Evolutionary conservation across 1,140 invertebrate species (phyloP).

Genomic region (Bombus breviceps): DNA sequence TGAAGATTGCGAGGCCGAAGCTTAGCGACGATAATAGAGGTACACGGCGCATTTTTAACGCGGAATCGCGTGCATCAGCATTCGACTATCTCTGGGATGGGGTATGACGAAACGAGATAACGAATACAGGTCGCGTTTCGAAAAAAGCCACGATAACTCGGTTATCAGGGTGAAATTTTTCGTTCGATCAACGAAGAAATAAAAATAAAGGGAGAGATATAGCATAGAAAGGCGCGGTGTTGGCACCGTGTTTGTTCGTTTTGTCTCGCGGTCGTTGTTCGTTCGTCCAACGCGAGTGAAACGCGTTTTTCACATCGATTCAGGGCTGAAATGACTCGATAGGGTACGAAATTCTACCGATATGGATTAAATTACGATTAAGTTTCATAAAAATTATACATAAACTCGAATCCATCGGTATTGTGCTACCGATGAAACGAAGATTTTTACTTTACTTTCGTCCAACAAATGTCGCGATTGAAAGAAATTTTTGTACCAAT

Average conservation of each 20-base stretch:
- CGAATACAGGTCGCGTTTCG: background rate
- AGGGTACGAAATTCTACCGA: background rate
- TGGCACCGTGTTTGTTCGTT: background rate
- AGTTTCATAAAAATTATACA: background rate
- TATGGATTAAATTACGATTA: background rate
- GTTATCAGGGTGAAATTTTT: slow-evolving; percentile 9
- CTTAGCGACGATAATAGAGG: slow-evolving; percentile 21
- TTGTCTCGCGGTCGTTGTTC: too few species aligned
- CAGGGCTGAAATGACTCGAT: background rate
- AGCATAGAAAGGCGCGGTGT: background rate
- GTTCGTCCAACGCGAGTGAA: too few species aligned
- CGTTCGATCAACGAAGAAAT: background rate
- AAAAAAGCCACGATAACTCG: background rate
- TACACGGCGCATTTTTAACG: slow-evolving; percentile 13
- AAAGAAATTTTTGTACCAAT: background rate
- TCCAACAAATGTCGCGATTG: fast-evolving
- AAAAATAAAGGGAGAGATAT: background rate
- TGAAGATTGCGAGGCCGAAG: background rate
- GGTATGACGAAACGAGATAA: slow-evolving; percentile 16
- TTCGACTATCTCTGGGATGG: background rate
- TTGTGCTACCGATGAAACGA: background rate
- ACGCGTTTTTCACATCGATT: too few species aligned
- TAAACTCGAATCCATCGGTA: too few species aligned
- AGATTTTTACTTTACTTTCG: too few species aligned
- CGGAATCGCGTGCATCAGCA: background rate